A percentile compares a stretch with the other conserved stretches of the same genome.
Conservation (phyloP, 2,888 invertebrate genomes). For the Cloeon dipterum region DNA sequence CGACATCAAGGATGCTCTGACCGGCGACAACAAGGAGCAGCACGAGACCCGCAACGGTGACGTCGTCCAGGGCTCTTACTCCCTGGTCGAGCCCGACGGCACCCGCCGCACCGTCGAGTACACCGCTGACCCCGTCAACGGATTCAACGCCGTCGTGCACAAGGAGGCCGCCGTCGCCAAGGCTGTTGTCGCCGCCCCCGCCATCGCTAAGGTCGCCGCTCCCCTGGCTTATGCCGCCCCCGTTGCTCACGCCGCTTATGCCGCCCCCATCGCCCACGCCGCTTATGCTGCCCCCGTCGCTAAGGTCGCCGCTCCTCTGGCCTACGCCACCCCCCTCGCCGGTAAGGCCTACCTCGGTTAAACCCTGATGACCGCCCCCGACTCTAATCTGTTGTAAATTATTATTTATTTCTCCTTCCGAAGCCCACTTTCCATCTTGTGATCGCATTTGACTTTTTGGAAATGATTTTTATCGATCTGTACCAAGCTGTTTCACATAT, state of each 20-base stretch:
- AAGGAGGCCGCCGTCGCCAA: constrained; percentile 7
- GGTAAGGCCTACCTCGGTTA: too few species aligned
- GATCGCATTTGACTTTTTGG: too few species aligned
- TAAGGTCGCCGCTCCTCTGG: too few species aligned
- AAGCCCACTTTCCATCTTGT: too few species aligned
- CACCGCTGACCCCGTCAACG: constrained; percentile 8
- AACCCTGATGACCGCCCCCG: too few species aligned
- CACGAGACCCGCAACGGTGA: constrained; percentile 9
- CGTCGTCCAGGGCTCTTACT: constrained; percentile 8
- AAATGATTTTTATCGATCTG: too few species aligned
- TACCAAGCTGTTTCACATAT: too few species aligned
- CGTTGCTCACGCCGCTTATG: constrained; percentile 5
- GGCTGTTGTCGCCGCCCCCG: constrained; percentile 6
- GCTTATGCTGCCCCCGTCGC: constrained; percentile 4
- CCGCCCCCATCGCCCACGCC: constrained; percentile 4
- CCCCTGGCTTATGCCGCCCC: constrained; percentile 4
- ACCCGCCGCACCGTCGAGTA: constrained; percentile 7
- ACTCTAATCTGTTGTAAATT: too few species aligned
- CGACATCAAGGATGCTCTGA: constrained; percentile 11
- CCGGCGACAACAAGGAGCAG: constrained; percentile 11
- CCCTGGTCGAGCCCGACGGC: constrained; percentile 6
- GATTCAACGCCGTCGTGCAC: constrained; percentile 7
- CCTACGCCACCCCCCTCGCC: constrained; percentile 4
- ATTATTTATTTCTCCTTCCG: too few species aligned
- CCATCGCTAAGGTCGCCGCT: constrained; percentile 1